Conservation (phyloP, 2,888 invertebrate species). For the Chalcis sispes region DNA sequence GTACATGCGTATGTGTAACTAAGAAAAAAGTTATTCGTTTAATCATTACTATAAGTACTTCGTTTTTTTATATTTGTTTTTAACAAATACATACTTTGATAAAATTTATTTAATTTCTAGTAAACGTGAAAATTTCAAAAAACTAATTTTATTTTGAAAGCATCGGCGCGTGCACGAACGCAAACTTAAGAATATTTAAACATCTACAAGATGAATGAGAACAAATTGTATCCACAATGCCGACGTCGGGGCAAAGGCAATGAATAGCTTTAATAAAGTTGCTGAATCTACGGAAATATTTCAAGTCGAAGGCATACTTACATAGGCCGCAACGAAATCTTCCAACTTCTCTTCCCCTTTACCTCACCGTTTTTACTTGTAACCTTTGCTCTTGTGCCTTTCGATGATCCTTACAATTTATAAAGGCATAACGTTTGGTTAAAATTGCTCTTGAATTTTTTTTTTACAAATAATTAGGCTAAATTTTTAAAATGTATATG, state of each 20-base stretch:
- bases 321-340: slow-evolving; percentile 61
- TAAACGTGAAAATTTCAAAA: too few species aligned
- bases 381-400: neutral
- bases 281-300: slow-evolving; percentile 75
- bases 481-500: too few species aligned
- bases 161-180: slow-evolving; percentile 49
- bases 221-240: slow-evolving; percentile 81
- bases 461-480: too few species aligned
- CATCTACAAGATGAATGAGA: slow-evolving; percentile 78
- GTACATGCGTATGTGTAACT: too few species aligned
- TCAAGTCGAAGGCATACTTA: slow-evolving; percentile 68
- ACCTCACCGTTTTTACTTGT: slow-evolving; percentile 1
- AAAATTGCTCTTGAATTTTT: too few species aligned
- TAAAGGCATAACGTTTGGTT: too few species aligned
- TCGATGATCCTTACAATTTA: neutral
- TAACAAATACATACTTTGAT: too few species aligned
- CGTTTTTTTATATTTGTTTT: too few species aligned
- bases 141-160: too few species aligned
- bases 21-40: too few species aligned
- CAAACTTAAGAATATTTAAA: slow-evolving; percentile 75
- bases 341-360: slow-evolving; percentile 41
- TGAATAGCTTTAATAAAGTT: slow-evolving; percentile 80
- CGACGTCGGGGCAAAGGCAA: slow-evolving; percentile 78
- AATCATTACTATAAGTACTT: too few species aligned
- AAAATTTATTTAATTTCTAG: too few species aligned